Base-by-base conservation (phyloP, 2,113 vertebrate species). In the Lipophrys pholis region DNA sequence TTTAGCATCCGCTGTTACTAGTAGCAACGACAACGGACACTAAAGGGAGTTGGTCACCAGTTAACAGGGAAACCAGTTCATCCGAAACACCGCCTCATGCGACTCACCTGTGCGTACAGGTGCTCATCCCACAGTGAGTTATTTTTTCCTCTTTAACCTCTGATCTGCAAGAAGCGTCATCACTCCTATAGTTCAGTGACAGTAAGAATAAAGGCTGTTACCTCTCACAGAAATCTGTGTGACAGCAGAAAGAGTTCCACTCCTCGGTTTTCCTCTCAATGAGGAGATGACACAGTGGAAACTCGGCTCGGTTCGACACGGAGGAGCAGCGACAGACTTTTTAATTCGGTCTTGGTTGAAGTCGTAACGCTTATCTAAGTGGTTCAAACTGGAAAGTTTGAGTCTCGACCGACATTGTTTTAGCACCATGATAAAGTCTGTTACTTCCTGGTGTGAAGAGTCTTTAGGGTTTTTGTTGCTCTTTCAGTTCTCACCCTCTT, bases 201-300 rank as follows among this genome's bases (percentile, higher is more conserved):
- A 7, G 7, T n/a, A 48, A 12, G 4, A 45, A 14, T 14, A 9
- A n/a, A 36, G 5, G n/a, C 6, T 2, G 14, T 76, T 82, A 90
- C 88, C 92, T 92, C 86, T 88, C 3, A 73, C 8, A 8, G 78
- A n/a, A 9, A 49, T 30, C 0, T 15, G 54, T 11, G 69, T 61
- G 53, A 38, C 54, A 35, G 58, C 86, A 50, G 81, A 38, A 0
- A 65, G 12, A n/a, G 1, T 1, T 49, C 3, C 5, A 0, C 10
- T 5, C 8, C 1, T 61, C 38, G 1, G 42, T 35, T 61, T 50
- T 11, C 14, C 5, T 39, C 53, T 49, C 57, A 16, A 21, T 0
- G 36, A 16, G 14, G 57, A 30, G 21, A 30, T 2, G 21, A 30
- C 0, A 30, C 30, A 6, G 1, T 6, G 77, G 43, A 14, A 7